Evolutionary conservation across 2,797 vertebrate genomes (phyloP), one percentile per base, ranked within the genome.

Genomic region (Xyrichtys novacula): DNA sequence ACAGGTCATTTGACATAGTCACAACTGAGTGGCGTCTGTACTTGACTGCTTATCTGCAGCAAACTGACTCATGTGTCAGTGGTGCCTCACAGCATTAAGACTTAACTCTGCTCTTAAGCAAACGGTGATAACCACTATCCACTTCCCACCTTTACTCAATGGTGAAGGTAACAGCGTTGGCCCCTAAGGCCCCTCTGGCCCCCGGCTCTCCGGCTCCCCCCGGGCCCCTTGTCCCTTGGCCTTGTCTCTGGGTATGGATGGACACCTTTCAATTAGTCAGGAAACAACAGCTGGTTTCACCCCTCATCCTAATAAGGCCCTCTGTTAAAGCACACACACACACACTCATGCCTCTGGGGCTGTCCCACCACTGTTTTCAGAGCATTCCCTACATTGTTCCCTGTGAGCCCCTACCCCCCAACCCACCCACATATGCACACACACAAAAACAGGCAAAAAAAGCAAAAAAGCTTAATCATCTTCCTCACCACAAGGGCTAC

Each of bases 251-350:
- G 39, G 23, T 80, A 64, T 22, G n/a, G 76, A 77, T 65, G 76
- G 74, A 89, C 86, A 89, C 93, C 91, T 92, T 93, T 93, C 91
- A 95, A 91, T 94, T 93, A 93, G 85, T 71, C 76, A 50, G 50
- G 50, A 85, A 85, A 80, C 66, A 90, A 92, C 92, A 94, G 91
- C 91, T 93, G 93, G 86, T 90, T 88, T 85, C 74, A 84, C 70
- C 85, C 71, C 78, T 80, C 77, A 72, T 79, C 87, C 88, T 91
- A 86, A 89, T 87, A 89, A 90, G 82, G 74, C 60, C 72, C 72
- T 84, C 53, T 70, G 69, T 84, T 89, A 65, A 76, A 85, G 66
- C 84, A 60, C 56, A 85, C 75, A 84, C 84, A 60, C 56, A 85
- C 75, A 76, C 47, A 78, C 68, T 78, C 65, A 87, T 82, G 84